Evolutionary conservation across 2,888 invertebrate species (phyloP), one percentile per base, ranked within the genome.

Genomic region (Conchocele bisecta): DNA sequence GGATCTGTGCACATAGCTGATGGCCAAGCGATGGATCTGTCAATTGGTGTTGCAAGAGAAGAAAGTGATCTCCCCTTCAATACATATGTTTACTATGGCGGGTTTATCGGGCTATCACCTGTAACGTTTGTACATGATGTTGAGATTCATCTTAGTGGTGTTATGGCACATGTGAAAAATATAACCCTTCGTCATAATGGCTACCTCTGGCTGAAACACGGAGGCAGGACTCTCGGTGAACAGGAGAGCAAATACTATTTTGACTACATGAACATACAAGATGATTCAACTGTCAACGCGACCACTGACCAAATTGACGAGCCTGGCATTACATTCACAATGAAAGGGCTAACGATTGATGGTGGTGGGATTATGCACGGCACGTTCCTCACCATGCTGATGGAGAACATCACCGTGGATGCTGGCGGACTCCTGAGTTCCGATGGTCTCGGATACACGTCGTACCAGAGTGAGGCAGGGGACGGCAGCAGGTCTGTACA

Each of bases 11-110:
- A 87, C 67, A 67, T 87, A 1, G 82, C 65, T 0, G 65, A 75
- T 15, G 59, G 57, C 20, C 86, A 87, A 53, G 71, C 73, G 0
- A 66, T 86, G 76, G 83, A 86, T 56, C 72, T 86, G 2, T 24
- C 64, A 15, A 65, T 84, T 41, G 76, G 82, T 42, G 68, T 84
- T 29, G 20, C 17, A 5, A 70, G 85, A 17, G 75, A 75, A 41
- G 86, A 86, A 54, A 83, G 83, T 11, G 86, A 87, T 51, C 81
- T 87, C 9, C 86, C 86, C 0, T 87, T 84, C 61, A 86, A 82
- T 54, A 68, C 71, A 13, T 82, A 85, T 53, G 82, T 84, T 1
- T 85, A 87, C 60, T 31, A 35, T n/a, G 78, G 76, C n/a, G 84
- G 81, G 3, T 83, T 76, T 46, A 64, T 87, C 1, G 85, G 86